A percentile compares a stretch with the other conserved stretches of the same genome.
These are phyloP conservation scores for Gnatocerus cornutus DNA, from an alignment of 2,888 invertebrate species.

Conservation along the genomic window DNA sequence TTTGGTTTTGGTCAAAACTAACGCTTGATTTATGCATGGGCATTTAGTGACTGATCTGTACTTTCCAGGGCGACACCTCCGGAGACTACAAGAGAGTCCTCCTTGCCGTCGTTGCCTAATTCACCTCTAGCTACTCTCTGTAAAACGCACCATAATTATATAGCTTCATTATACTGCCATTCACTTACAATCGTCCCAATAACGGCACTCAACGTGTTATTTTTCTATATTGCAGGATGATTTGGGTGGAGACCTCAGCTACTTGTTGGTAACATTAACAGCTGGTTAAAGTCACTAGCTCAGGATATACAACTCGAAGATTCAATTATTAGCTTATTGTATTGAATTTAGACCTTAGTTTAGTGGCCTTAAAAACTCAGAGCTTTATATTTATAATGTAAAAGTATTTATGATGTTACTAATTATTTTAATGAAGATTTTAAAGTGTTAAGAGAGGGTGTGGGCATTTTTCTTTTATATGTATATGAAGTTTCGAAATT, in stretches of 20 bases:
- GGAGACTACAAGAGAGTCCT: slow-evolving; percentile 95
- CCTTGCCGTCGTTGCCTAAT: slow-evolving; percentile 85
- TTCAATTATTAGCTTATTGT: slow-evolving; percentile 46
- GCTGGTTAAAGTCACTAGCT: slow-evolving; percentile 60
- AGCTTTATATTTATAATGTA: slow-evolving; percentile 55
- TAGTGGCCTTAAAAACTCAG: slow-evolving; percentile 62
- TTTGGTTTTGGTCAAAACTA: slow-evolving; percentile 20
- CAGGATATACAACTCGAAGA: slow-evolving; percentile 42
- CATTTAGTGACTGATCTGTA: slow-evolving; percentile 60
- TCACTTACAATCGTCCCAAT: slow-evolving; percentile 43
- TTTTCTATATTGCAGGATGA: slow-evolving; percentile 78
- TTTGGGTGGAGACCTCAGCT: slow-evolving; percentile 73
- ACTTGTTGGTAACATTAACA: slow-evolving; percentile 77
- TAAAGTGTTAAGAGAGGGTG: slow-evolving; percentile 57
- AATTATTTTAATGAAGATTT: slow-evolving; percentile 47
- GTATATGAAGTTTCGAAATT: slow-evolving; percentile 28
- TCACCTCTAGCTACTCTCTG: slow-evolving; percentile 51
- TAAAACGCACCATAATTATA: slow-evolving; percentile 59
- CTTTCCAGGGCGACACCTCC: slow-evolving; percentile 91
- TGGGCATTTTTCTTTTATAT: slow-evolving; percentile 55
- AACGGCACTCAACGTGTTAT: slow-evolving; percentile 43
- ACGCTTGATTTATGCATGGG: slow-evolving; percentile 47
- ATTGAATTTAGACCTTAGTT: slow-evolving; percentile 55
- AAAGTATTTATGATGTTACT: slow-evolving; percentile 42
- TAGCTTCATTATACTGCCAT: slow-evolving; percentile 66